phyloP scores from a whole-genome alignment of 2,888 invertebrate species.

The Lasiommata megera region DNA sequence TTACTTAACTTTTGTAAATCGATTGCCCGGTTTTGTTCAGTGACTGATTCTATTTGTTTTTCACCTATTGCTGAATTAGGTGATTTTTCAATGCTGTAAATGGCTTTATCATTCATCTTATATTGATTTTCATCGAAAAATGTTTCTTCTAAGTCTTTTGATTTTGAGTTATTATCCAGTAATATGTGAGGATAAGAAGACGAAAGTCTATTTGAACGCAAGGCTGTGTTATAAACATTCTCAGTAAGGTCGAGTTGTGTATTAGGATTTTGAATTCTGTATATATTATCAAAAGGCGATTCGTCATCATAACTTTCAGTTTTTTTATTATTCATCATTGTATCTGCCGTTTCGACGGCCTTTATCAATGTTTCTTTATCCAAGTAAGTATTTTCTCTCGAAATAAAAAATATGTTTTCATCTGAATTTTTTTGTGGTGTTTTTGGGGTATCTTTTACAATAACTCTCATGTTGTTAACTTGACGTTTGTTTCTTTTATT shows the following conservation, averaged over 20 bases:
- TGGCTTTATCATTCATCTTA: conserved; percentile 5
- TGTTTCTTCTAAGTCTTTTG: conserved; percentile 46
- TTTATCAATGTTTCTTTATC: conserved; percentile 49
- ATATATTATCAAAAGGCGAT: conserved; percentile 37
- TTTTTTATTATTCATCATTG: conserved; percentile 33
- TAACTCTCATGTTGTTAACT: conserved; percentile 57
- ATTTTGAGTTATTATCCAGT: conserved; percentile 49
- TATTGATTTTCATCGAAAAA: conserved; percentile 18
- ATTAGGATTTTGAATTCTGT: conserved; percentile 33
- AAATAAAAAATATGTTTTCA: conserved; percentile 55
- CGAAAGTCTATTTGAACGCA: conserved; percentile 53
- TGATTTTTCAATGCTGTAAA: conserved; percentile 25
- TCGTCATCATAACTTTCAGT: conserved; percentile 35
- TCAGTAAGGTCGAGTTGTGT: conserved; percentile 27
- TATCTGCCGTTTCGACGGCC: conserved; percentile 42
- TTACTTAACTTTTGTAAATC: conserved; percentile 14
- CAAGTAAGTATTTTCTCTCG: conserved; percentile 55
- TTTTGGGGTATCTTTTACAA: conserved; percentile 50
- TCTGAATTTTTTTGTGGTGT: conserved; percentile 40
- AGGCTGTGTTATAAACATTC: conserved; percentile 41
- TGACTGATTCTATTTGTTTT: conserved; percentile 23
- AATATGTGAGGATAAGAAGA: conserved; percentile 69
- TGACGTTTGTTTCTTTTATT: conserved; percentile 61
- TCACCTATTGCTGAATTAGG: conserved; percentile 12
- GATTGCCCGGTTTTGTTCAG: conserved; percentile 6